A percentile compares a stretch with the other conserved stretches of the same genome.
phyloP scores from a whole-genome alignment of 2,888 invertebrate species.

The Caenorhabditis zanzibari region DNA sequence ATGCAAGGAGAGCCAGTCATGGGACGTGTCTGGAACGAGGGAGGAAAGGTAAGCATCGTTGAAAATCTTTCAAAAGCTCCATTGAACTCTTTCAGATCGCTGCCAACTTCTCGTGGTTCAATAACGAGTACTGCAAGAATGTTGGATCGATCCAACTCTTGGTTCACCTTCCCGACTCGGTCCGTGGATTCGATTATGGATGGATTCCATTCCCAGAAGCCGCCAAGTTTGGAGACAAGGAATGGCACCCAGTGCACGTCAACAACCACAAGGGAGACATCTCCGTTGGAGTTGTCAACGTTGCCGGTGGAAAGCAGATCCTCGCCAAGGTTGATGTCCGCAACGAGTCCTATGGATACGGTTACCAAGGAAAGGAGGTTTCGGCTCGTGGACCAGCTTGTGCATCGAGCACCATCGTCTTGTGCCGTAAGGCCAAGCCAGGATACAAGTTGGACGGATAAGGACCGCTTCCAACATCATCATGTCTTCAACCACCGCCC shows the following conservation, averaged over 20 bases:
- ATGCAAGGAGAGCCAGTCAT: constrained; percentile 80
- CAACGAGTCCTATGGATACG: constrained; percentile 78
- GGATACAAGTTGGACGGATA: constrained; percentile 77
- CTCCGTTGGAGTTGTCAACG: constrained; percentile 77
- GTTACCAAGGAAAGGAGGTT: constrained; percentile 75
- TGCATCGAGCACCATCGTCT: constrained; percentile 68
- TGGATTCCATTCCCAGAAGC: constrained; percentile 80
- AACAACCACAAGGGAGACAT: constrained; percentile 79
- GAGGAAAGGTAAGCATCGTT: constrained; percentile 70
- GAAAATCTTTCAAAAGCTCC: neutral
- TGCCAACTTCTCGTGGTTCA: constrained; percentile 79
- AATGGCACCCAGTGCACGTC: constrained; percentile 76
- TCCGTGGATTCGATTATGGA: constrained; percentile 81
- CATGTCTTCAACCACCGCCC: too few relatives aligned
- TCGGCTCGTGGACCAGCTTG: constrained; percentile 43
- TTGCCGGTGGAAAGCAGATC: constrained; percentile 77
- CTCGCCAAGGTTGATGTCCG: constrained; percentile 80
- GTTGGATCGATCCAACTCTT: constrained; percentile 77
- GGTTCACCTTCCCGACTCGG: constrained; percentile 77
- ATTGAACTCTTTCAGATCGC: constrained; percentile 67
- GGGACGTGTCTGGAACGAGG: constrained; percentile 81
- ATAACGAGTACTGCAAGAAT: constrained; percentile 78
- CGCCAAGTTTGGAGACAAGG: constrained; percentile 77
- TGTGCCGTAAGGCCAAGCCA: constrained; percentile 76
- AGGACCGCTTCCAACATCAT: neutral